phyloP scores from a whole-genome alignment of 53 echinoderm and acorn worm species.

The Zoroaster sp. region DNA sequence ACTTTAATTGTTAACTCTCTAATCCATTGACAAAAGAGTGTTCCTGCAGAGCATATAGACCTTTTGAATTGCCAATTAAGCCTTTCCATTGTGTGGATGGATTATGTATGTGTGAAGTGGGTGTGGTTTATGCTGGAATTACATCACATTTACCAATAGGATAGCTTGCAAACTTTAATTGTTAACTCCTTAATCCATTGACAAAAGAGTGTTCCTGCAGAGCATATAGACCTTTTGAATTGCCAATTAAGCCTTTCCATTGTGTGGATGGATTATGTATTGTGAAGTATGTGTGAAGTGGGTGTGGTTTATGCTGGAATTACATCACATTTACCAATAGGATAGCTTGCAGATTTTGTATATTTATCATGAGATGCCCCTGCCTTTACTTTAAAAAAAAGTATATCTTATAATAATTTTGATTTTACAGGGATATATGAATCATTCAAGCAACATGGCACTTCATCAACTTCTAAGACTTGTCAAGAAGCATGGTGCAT shows the following conservation, averaged over 20 bases:
- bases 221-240: too few species aligned
- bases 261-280: neutral
- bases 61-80: too few species aligned
- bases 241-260: neutral
- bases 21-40: too few species aligned
- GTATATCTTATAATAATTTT: neutral
- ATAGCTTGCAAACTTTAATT: too few species aligned
- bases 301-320: neutral
- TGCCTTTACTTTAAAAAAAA: neutral
- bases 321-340: neutral
- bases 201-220: too few species aligned
- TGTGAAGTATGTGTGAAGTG: neutral
- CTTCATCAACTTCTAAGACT: constrained; percentile 63
- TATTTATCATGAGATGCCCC: neutral
- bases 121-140: too few species aligned
- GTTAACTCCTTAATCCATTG: too few species aligned
- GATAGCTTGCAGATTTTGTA: neutral
- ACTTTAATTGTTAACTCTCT: too few species aligned
- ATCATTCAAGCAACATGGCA: constrained; percentile 82
- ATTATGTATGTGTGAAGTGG: too few species aligned
- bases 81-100: too few species aligned
- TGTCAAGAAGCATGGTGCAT: constrained; percentile 56
- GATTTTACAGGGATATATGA: constrained; percentile 73
- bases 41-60: too few species aligned
- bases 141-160: too few species aligned